Evolutionary conservation across 2,113 vertebrate genomes (phyloP).

Genomic region (Cryptomyrus ogoouensis): DNA sequence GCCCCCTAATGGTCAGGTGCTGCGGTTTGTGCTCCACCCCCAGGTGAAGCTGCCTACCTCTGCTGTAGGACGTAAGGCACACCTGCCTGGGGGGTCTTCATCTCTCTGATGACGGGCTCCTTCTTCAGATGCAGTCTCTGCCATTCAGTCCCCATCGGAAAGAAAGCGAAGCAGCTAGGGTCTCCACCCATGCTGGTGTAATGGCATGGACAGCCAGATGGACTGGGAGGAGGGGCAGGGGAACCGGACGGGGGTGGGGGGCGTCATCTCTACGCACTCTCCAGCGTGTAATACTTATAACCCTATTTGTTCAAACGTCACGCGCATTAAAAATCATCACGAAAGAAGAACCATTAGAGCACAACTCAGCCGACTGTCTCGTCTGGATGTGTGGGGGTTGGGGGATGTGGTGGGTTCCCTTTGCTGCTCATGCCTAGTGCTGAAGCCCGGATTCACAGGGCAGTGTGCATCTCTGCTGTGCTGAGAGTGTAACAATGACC

Average conservation of each 20-base stretch:
- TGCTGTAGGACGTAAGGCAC: neutral
- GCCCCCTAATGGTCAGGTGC: too few species aligned
- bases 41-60: neutral
- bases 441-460: neutral
- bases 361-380: neutral
- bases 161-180: neutral
- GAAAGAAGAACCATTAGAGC: neutral
- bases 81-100: neutral
- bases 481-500: neutral
- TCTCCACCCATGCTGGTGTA: neutral
- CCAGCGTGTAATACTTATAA: conserved; percentile 12
- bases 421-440: neutral
- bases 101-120: neutral
- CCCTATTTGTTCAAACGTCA: conserved; percentile 11
- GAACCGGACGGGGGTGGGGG: too few species aligned
- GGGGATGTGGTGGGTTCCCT: neutral
- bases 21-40: neutral
- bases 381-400: neutral
- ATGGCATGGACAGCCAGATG: neutral
- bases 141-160: neutral
- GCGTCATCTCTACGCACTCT: neutral
- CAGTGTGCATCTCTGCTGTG: neutral
- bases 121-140: neutral
- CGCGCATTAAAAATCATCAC: neutral
- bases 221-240: neutral